Percentiles rank a stretch among this genome's conserved stretches.
Conservation (phyloP, 2,888 invertebrate genomes). For the Capitulum mitella region DNA sequence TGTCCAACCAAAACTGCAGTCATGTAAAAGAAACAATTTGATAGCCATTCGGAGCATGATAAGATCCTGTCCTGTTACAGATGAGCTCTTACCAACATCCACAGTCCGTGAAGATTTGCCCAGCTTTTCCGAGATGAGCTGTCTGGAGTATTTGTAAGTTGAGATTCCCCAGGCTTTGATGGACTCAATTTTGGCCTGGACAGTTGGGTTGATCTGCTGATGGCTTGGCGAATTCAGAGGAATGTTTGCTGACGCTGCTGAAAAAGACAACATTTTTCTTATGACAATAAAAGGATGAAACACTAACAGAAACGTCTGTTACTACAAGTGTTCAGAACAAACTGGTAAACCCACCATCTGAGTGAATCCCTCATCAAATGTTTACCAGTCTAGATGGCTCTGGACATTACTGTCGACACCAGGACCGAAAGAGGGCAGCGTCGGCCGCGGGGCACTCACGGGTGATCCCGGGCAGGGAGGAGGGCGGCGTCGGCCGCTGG, state of each 20-base stretch:
- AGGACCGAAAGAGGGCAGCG: too few relatives aligned
- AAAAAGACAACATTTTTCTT: not conserved
- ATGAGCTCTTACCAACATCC: conserved; percentile 58
- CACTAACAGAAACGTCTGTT: not conserved
- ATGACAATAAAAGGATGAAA: not conserved
- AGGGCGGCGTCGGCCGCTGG: not conserved
- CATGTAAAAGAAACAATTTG: too few relatives aligned
- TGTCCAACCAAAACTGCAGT: too few relatives aligned
- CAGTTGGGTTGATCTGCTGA: not conserved
- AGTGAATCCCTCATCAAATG: too few relatives aligned
- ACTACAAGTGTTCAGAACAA: too few relatives aligned
- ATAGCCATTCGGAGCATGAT: conserved; percentile 19
- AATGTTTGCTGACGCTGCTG: conserved; percentile 26
- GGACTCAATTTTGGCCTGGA: conserved; percentile 65
- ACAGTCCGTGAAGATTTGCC: conserved; percentile 88
- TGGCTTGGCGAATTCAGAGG: conserved; percentile 28
- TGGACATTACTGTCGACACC: too few relatives aligned
- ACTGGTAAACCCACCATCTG: too few relatives aligned
- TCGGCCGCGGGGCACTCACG: not conserved
- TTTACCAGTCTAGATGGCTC: too few relatives aligned
- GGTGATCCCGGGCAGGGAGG: not conserved
- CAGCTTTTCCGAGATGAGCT: conserved; percentile 89
- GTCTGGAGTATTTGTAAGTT: conserved; percentile 96
- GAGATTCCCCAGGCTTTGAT: conserved; percentile 96
- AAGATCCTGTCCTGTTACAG: conserved; percentile 3